Evolutionary conservation across 2,888 invertebrate genomes (phyloP).

Genomic region (Idaea aversata): DNA sequence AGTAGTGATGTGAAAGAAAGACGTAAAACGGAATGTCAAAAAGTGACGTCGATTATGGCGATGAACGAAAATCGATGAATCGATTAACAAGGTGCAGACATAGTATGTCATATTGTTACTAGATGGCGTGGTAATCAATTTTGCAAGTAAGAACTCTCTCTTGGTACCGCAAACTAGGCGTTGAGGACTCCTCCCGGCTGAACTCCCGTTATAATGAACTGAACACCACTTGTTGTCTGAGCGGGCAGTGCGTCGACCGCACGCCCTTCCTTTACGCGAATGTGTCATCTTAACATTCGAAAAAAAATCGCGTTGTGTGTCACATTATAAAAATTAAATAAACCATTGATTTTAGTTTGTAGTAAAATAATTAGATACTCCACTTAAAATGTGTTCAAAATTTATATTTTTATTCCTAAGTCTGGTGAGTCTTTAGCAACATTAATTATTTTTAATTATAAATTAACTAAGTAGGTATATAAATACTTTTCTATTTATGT

Average conservation of each 20-base stretch:
- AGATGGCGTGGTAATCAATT: neutral
- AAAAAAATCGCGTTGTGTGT: conserved; percentile 66
- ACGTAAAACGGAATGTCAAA: conserved; percentile 8
- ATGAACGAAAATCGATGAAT: neutral
- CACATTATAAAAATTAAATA: conserved; percentile 38
- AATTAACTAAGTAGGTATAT: too few species aligned
- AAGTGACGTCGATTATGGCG: conserved; percentile 30
- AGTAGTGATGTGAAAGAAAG: conserved; percentile 12
- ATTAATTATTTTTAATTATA: neutral
- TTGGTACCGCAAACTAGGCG: conserved; percentile 49
- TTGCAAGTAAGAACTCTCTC: neutral
- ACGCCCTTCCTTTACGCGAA: conserved; percentile 74
- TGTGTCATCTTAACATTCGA: conserved; percentile 70
- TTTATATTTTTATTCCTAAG: conserved; percentile 54
- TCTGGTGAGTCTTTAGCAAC: conserved; percentile 56
- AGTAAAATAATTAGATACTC: conserved; percentile 21
- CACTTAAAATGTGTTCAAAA: conserved; percentile 61
- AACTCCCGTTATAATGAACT: conserved; percentile 77
- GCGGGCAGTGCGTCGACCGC: conserved; percentile 78
- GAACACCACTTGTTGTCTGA: conserved; percentile 73
- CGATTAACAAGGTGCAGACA: neutral
- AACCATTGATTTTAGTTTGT: conserved; percentile 44
- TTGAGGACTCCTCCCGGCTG: conserved; percentile 69
- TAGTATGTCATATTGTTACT: neutral
- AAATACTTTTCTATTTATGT: too few species aligned